Evolutionary conservation across 2,113 vertebrate genomes (phyloP).

Genomic region (Megaleporinus macrocephalus): DNA sequence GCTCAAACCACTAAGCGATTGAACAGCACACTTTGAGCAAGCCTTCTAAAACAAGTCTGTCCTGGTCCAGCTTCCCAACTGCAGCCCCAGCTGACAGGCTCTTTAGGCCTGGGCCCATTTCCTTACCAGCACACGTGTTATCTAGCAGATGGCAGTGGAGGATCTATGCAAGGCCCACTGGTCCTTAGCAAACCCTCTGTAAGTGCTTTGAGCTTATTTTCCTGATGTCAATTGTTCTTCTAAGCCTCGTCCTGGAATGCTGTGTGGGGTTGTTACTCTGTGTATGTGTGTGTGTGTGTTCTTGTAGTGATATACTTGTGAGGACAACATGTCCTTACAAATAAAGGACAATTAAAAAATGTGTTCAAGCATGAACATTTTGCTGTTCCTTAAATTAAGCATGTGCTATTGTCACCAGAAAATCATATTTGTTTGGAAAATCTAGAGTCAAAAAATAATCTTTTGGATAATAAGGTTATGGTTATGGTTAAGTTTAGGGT

Average conservation of each 20-base stretch:
- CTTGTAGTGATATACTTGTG: no score
- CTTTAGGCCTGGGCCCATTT: neutral
- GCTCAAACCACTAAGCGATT: constrained; percentile 18
- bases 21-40: constrained; percentile 16
- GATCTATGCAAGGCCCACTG: neutral
- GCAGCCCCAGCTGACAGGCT: constrained; percentile 21
- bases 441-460: no score
- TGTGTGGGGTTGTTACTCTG: neutral
- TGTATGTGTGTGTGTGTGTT: no score
- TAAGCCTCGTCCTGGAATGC: neutral
- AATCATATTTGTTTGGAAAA: no score
- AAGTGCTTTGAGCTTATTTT: no score
- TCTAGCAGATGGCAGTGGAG: constrained; percentile 7
- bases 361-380: no score
- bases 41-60: constrained; percentile 1
- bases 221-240: constrained; percentile 18
- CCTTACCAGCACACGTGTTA: constrained; percentile 24
- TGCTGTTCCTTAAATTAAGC: no score
- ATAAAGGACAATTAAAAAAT: no score
- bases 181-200: neutral
- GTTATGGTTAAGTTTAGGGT: no score
- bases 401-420: no score
- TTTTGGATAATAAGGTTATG: no score
- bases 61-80: constrained; percentile 25
- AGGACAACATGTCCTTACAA: no score